Evolutionary conservation across 2,888 invertebrate species (phyloP), one percentile per base, ranked within the genome.

Genomic region (Catonia carolina): DNA sequence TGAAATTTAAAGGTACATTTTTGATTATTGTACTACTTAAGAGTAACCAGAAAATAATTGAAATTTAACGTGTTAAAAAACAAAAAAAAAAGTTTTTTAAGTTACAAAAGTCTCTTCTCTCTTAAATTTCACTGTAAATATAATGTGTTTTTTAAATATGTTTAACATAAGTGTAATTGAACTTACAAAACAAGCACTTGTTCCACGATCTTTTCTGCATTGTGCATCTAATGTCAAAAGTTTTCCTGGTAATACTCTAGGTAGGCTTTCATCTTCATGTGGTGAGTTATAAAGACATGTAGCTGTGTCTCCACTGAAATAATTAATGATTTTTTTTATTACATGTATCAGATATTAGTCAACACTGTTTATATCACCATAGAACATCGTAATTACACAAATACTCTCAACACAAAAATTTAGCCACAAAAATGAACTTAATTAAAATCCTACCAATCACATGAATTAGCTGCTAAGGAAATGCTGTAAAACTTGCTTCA

Each of bases 241-340:
- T 67, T 93, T 88, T 56, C 94, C 94, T 1, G 94, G 94, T 66
- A 95, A 72, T 48, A 92, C 89, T 67, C 94, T 78, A 14, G 92
- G 92, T 65, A 94, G 72, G 27, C 89, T 88, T 69, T 92, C 90
- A 70, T 94, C 93, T 73, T 94, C 93, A 71, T 94, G 93, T 0
- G 94, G 94, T 15, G 90, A 88, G 75, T 94, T 94, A 75, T 87
- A 93, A 59, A 94, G 76, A 70, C 94, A 95, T 15, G 92, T 93
- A 52, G 94, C 93, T 50, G 94, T 94, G 70, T 94, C 94, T 53
- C 94, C 94, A 72, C 94, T 94, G 74, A 55, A 78, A 78, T 58
- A 53, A 27, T 15, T 17, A 37, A 27, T 41, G 1, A 14, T 48
- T 17, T 7, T 18, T 31, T 4, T 18, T 8, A 3, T 36, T 2